These are phyloP conservation scores for Agapornis canus DNA, from an alignment of 2,797 vertebrate species.

Conservation along the genomic window DNA sequence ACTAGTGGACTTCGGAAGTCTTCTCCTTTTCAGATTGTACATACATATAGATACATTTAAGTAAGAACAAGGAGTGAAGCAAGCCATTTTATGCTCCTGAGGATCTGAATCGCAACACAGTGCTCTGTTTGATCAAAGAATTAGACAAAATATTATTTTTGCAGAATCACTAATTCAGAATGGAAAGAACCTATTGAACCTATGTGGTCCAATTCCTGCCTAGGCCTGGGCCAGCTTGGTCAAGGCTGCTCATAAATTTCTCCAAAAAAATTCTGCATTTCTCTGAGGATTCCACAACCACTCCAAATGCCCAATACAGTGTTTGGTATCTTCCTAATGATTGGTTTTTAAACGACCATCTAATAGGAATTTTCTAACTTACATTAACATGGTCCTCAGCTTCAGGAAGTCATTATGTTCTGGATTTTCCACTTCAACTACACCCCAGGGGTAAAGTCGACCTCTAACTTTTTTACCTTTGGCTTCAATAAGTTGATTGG, in stretches of 20 bases:
- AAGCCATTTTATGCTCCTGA: rapidly evolving
- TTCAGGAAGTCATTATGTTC: conserved; percentile 98
- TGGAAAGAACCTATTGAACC: neutral
- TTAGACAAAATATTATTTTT: neutral
- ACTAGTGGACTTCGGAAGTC: neutral
- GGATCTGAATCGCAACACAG: neutral
- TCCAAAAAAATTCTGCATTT: neutral
- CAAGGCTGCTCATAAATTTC: neutral
- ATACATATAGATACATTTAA: neutral
- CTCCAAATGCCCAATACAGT: rapidly evolving
- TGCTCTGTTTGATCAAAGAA: rapidly evolving
- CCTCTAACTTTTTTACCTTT: conserved; percentile 98
- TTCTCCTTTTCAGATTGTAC: neutral
- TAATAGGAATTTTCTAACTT: conserved; percentile 52
- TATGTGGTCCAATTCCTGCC: neutral
- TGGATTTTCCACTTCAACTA: conserved; percentile 97
- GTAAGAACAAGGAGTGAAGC: neutral
- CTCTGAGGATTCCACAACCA: neutral
- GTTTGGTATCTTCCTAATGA: neutral
- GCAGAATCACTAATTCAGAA: neutral
- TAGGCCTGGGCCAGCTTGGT: neutral
- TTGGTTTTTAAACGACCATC: neutral
- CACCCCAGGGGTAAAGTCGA: conserved; percentile 97
- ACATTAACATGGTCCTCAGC: conserved; percentile 98
- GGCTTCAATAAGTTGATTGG: conserved; percentile 97